Percentiles rank a stretch among this genome's conserved stretches.
phyloP scores from a whole-genome alignment of 2,888 invertebrate genomes.

The Ectemnius continuus region DNA sequence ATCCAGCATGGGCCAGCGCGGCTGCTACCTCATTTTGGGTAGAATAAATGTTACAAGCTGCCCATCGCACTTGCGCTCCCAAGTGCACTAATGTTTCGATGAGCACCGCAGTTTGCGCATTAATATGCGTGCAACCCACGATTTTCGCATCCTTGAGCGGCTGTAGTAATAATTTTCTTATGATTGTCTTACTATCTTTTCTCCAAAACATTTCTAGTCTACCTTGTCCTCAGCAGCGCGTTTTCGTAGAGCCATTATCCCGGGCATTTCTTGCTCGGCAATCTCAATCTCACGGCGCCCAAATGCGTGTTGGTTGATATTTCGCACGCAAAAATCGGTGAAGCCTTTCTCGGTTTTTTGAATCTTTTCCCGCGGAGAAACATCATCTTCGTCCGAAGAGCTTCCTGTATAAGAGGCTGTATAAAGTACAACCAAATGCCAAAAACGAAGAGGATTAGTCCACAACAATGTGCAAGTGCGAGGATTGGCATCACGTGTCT shows the following conservation, averaged over 20 bases:
- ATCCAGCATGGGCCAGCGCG: conserved; percentile 93
- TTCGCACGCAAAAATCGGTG: conserved; percentile 95
- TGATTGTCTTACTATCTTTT: not conserved
- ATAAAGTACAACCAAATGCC: conserved; percentile 56
- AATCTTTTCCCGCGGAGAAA: conserved; percentile 94
- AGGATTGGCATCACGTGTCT: not conserved
- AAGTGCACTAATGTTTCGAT: conserved; percentile 93
- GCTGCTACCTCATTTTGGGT: conserved; percentile 99
- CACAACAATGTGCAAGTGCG: conserved; percentile 51
- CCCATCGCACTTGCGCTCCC: conserved; percentile 96
- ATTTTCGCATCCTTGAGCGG: conserved; percentile 97
- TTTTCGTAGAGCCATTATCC: conserved; percentile 95
- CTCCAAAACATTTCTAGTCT: not conserved
- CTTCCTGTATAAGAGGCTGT: conserved; percentile 85
- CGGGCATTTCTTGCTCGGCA: conserved; percentile 99
- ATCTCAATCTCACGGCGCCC: conserved; percentile 98
- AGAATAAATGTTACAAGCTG: conserved; percentile 98
- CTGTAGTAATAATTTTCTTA: conserved; percentile 48
- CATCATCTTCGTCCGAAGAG: conserved; percentile 95
- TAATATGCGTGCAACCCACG: conserved; percentile 98
- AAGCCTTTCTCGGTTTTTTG: conserved; percentile 92
- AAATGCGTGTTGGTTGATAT: conserved; percentile 94
- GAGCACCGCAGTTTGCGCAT: conserved; percentile 97
- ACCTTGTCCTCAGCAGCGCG: conserved; percentile 93
- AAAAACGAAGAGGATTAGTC: conserved; percentile 66